These are phyloP conservation scores for Parnassius orleans DNA, from an alignment of 2,888 invertebrate genomes.

Conservation along the genomic window DNA sequence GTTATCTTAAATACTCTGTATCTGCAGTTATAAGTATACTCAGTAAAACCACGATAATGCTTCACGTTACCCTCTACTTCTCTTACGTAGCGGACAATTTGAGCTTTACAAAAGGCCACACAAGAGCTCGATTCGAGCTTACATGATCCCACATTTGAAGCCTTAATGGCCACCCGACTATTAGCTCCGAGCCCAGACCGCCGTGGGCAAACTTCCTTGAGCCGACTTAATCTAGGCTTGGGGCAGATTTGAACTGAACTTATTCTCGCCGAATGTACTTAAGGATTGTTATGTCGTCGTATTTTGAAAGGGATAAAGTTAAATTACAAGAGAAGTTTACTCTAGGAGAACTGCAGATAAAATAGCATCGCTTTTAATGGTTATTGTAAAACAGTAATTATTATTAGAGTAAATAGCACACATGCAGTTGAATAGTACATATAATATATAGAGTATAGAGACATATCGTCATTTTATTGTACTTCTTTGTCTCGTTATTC, in stretches of 20 bases:
- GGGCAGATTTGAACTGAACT: constrained; percentile 43
- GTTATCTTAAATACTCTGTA: neutral
- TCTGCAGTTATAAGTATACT: constrained; percentile 2
- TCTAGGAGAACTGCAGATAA: constrained; percentile 13
- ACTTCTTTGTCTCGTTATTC: too few species aligned
- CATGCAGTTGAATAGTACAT: too few species aligned
- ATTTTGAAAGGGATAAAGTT: constrained; percentile 25
- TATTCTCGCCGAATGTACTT: constrained; percentile 43
- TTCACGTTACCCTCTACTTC: constrained; percentile 18
- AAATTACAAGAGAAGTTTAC: constrained; percentile 19
- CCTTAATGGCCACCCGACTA: constrained; percentile 51
- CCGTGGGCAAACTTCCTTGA: constrained; percentile 42
- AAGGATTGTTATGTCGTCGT: constrained; percentile 26
- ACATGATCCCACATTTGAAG: constrained; percentile 50
- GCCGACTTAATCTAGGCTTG: constrained; percentile 56
- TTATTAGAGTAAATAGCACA: too few species aligned
- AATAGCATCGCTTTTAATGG: neutral
- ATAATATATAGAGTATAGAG: too few species aligned
- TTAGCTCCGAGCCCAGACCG: constrained; percentile 51
- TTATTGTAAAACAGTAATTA: too few species aligned
- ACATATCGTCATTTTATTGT: too few species aligned
- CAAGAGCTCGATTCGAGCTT: constrained; percentile 38
- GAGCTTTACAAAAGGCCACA: constrained; percentile 39
- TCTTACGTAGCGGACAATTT: constrained; percentile 26
- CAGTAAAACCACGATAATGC: constrained; percentile 13